Percentiles rank a stretch among this genome's conserved stretches.
Conservation (phyloP, 2,113 vertebrate species). For the Megalops atlanticus region DNA sequence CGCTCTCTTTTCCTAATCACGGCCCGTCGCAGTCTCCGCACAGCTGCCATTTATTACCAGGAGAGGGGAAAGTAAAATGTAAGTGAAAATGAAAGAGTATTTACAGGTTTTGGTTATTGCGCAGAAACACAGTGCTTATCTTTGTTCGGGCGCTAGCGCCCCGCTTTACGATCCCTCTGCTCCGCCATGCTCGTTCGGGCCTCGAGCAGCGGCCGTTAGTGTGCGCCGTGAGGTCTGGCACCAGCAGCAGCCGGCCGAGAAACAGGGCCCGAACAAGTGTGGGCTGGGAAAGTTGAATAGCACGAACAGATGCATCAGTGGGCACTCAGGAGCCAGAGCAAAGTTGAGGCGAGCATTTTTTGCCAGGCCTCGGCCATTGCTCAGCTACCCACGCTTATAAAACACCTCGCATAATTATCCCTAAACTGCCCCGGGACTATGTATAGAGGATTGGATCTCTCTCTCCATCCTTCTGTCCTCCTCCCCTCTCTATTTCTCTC, state of each 20-base stretch:
- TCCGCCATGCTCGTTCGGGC: not conserved
- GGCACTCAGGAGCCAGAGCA: too few species aligned
- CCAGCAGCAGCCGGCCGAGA: not conserved
- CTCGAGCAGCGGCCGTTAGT: not conserved
- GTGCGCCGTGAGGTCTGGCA: not conserved
- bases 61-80: not conserved
- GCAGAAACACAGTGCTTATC: not conserved
- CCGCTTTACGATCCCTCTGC: not conserved
- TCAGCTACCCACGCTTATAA: too few species aligned
- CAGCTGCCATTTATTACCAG: constrained; percentile 2
- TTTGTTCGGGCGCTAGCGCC: not conserved
- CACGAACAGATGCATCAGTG: too few species aligned
- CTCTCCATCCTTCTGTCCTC: not conserved
- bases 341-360: too few species aligned
- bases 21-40: not conserved
- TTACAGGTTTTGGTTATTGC: not conserved
- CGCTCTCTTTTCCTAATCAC: constrained; percentile 24
- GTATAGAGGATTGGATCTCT: not conserved
- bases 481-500: too few species aligned
- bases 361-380: too few species aligned
- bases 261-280: too few species aligned
- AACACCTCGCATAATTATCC: too few species aligned
- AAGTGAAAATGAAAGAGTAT: not conserved
- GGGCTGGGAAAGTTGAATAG: too few species aligned
- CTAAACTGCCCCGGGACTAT: not conserved